Conservation (phyloP, 2,888 invertebrate species). For the Drosophila mercatorum region DNA sequence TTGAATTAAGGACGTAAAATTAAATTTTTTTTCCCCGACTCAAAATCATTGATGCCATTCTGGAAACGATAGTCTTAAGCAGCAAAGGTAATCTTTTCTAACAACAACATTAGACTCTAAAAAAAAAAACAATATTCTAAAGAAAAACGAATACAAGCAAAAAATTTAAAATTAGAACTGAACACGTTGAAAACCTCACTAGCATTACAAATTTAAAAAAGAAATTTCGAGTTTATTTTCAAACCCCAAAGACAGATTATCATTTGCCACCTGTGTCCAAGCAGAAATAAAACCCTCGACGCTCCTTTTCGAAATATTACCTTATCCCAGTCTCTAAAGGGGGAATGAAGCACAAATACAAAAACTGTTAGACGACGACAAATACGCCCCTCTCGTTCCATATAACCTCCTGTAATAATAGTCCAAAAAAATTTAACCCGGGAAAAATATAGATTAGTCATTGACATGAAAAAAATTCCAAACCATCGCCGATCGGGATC, state of each 20-base stretch:
- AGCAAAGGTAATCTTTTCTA: too few relatives aligned
- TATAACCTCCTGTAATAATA: background rate
- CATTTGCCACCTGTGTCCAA: too few relatives aligned
- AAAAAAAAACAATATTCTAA: too few relatives aligned
- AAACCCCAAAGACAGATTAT: background rate
- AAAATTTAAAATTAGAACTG: too few relatives aligned
- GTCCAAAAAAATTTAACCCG: background rate
- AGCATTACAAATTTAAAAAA: background rate
- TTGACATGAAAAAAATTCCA: background rate
- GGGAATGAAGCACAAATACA: constrained; percentile 1
- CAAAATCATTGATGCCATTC: too few relatives aligned
- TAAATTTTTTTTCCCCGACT: too few relatives aligned
- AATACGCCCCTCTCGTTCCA: background rate
- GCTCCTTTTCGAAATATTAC: background rate
- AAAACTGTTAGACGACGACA: background rate
- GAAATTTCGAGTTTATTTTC: constrained; percentile 1
- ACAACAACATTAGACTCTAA: too few relatives aligned
- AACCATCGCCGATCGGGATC: background rate
- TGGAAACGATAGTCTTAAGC: too few relatives aligned
- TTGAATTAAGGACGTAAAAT: too few relatives aligned
- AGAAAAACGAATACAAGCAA: too few relatives aligned
- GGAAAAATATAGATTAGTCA: background rate
- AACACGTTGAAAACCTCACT: too few relatives aligned
- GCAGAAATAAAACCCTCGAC: background rate
- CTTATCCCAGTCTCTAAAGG: too few relatives aligned